phyloP scores from a whole-genome alignment of 92 coral and sea anemone species.

The Paramuricea clavata region DNA sequence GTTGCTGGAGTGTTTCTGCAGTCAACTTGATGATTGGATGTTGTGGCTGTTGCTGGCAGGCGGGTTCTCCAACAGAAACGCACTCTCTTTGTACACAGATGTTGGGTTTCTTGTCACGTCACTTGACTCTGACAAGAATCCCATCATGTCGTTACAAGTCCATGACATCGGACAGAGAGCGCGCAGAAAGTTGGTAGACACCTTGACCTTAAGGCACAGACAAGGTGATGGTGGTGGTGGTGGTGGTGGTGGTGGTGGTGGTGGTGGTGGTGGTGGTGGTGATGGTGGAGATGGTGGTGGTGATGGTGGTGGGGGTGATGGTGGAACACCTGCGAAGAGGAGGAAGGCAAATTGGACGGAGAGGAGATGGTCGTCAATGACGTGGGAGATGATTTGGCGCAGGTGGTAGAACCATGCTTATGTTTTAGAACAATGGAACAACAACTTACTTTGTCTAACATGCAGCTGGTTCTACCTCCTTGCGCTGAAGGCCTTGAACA shows the following conservation, averaged over 20 bases:
- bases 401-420: no score
- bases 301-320: no score
- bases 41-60: neutral
- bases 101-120: neutral
- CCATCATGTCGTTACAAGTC: neutral
- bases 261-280: constrained; percentile 10
- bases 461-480: neutral
- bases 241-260: neutral
- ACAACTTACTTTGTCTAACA: neutral
- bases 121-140: neutral
- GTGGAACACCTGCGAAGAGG: no score
- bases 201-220: neutral
- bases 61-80: neutral
- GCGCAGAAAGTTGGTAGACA: neutral
- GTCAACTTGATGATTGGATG: neutral
- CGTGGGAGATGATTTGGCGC: no score
- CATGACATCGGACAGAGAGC: neutral
- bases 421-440: no score
- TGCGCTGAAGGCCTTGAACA: neutral
- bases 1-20: neutral
- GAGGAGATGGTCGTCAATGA: no score
- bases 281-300: neutral
- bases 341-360: no score
- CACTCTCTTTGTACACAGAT: neutral
- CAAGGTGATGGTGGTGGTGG: neutral